Base-by-base conservation (phyloP, 2,113 vertebrate genomes). In the Grammomys dolichurus region DNA sequence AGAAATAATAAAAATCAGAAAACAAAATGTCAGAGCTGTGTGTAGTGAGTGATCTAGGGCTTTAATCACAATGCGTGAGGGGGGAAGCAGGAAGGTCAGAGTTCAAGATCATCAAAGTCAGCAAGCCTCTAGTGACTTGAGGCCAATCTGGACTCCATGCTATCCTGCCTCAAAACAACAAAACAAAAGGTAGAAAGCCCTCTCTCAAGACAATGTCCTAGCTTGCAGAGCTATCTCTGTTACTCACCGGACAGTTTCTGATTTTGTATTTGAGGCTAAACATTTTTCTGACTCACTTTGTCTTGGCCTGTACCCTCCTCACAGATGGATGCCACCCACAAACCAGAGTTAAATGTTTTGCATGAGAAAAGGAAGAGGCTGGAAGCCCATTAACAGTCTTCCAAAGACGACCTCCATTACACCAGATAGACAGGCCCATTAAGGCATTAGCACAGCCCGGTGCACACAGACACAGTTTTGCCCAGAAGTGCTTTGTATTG, bases 251-350 rank as follows among this genome's bases (percentile, higher is more conserved):
- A 75, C 75, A 80, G 93, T 43, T 31, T 33, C n/a, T 69, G 36
- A 70, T 95, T 88, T 46, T 31, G 14, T 22, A 5, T 92, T 43
- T 76, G 24, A 93, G 73, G 33, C 13, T 75, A 89, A 85, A 67
- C 78, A 91, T 51, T 92, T 67, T 51, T 70, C 87, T 89, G 16
- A 33, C 65, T 96, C 73, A 43, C n/a, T 81, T 81, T 58, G 91
- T 72, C 31, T 40, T 76, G 87, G 77, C 20, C 63, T 33, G 56
- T 14, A 60, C 31, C 70, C n/a, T 81, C n/a, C 58, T 51, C 48
- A 46, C 70, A 75, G 28, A 87, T 17, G 12, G 76, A 72, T 65
- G 69, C 17, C 60, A 60, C 76, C n/a, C 22, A 36, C 26, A 72
- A 85, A 46, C 19, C 56, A 40, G 1, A 75, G 58, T 19, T 19